phyloP scores from a whole-genome alignment of 2,113 vertebrate species.

The Maccullochella peelii region DNA sequence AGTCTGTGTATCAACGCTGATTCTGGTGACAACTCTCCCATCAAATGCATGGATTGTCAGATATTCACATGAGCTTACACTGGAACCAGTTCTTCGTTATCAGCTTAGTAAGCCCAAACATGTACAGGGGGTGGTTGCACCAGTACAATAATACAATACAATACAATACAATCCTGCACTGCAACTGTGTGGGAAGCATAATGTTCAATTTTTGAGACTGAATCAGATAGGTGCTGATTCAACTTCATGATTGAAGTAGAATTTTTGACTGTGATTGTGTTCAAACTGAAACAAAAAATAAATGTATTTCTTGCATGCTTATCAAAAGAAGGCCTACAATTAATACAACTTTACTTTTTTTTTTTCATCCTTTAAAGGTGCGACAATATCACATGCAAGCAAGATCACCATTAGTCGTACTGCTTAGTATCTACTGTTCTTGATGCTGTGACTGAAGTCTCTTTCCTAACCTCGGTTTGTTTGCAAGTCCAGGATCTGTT shows the following conservation, averaged over 20 bases:
- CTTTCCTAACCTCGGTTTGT: slow-evolving; percentile 15
- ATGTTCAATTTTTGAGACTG: background rate
- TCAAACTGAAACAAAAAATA: too few species aligned
- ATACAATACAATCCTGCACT: background rate
- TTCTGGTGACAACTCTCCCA: slow-evolving; percentile 28
- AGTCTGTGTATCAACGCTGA: slow-evolving; percentile 14
- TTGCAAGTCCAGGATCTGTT: slow-evolving; percentile 17
- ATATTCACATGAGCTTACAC: slow-evolving; percentile 19
- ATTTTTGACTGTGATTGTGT: background rate
- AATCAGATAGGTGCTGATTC: background rate
- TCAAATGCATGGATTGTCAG: slow-evolving; percentile 33
- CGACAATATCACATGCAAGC: background rate
- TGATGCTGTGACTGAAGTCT: background rate
- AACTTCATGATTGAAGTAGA: background rate
- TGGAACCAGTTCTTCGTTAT: slow-evolving; percentile 14
- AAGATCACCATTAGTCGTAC: background rate
- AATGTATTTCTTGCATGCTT: too few species aligned
- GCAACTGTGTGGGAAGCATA: background rate
- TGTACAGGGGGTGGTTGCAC: background rate
- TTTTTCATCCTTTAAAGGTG: background rate
- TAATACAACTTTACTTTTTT: background rate
- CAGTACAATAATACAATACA: background rate
- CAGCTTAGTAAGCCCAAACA: slow-evolving; percentile 3
- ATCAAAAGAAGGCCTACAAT: background rate
- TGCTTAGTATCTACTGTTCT: background rate